Percentiles rank a stretch among this genome's conserved stretches.
Conservation (phyloP, 2,113 vertebrate species). For the Istiophorus platypterus region DNA sequence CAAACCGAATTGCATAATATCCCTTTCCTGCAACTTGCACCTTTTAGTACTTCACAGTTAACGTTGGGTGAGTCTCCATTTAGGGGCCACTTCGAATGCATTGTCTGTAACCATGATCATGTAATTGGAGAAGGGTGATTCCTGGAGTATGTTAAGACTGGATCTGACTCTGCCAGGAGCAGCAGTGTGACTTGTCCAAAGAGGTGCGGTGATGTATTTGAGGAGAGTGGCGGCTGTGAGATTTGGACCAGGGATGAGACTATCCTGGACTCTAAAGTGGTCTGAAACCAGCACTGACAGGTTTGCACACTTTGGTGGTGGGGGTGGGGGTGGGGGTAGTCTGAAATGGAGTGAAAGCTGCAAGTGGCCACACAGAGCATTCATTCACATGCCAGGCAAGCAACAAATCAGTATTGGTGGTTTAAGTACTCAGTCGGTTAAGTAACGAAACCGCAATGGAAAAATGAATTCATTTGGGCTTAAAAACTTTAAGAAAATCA, state of each 20-base stretch:
- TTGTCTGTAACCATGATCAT: background rate
- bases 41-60: background rate
- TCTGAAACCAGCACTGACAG: background rate
- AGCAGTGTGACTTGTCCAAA: too few relatives aligned
- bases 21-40: background rate
- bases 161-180: background rate
- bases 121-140: background rate
- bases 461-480: background rate
- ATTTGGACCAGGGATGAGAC: conserved; percentile 7
- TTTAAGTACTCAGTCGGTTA: background rate
- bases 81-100: background rate
- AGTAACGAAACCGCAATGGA: background rate
- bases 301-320: background rate
- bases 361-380: conserved; percentile 37
- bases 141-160: background rate
- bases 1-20: background rate
- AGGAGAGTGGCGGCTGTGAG: background rate
- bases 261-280: background rate
- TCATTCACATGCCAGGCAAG: background rate
- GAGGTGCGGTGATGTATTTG: background rate
- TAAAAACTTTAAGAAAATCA: background rate
- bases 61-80: background rate
- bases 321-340: background rate
- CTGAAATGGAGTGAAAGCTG: conserved; percentile 47
- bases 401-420: background rate